Conservation (phyloP, 2,888 invertebrate genomes). For the Dasysyrphus tricinctus region DNA sequence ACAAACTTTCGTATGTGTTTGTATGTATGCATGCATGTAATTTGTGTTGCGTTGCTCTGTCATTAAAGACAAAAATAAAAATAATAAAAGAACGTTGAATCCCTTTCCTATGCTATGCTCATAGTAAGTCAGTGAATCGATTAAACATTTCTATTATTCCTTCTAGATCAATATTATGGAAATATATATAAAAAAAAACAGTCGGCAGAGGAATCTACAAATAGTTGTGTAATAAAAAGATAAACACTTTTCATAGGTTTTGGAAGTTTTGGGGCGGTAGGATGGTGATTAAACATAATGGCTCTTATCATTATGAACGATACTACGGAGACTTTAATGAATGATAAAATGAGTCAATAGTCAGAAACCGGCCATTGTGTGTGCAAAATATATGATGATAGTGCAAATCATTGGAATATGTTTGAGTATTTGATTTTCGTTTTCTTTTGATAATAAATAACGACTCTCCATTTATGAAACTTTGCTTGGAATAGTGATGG, state of each 20-base stretch:
- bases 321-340: background rate
- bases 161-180: background rate
- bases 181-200: background rate
- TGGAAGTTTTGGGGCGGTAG: background rate
- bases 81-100: no score
- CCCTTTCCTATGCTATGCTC: background rate
- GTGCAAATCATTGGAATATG: background rate
- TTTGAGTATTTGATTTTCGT: background rate
- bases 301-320: background rate
- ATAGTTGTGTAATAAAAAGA: background rate
- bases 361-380: background rate
- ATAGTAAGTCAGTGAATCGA: slow-evolving; percentile 9
- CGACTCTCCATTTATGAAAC: background rate
- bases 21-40: background rate
- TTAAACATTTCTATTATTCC: slow-evolving; percentile 13
- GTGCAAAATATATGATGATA: background rate
- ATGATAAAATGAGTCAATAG: background rate
- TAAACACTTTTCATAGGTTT: background rate
- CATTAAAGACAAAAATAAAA: background rate
- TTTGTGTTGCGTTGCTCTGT: background rate
- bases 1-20: no score
- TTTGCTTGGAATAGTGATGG: background rate
- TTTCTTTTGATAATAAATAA: background rate
- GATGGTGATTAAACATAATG: background rate
- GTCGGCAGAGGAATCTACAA: background rate